A percentile compares a stretch with the other conserved stretches of the same genome.
These are phyloP conservation scores for Stegana nigrithorax DNA, from an alignment of 2,888 invertebrate genomes.

Conservation along the genomic window DNA sequence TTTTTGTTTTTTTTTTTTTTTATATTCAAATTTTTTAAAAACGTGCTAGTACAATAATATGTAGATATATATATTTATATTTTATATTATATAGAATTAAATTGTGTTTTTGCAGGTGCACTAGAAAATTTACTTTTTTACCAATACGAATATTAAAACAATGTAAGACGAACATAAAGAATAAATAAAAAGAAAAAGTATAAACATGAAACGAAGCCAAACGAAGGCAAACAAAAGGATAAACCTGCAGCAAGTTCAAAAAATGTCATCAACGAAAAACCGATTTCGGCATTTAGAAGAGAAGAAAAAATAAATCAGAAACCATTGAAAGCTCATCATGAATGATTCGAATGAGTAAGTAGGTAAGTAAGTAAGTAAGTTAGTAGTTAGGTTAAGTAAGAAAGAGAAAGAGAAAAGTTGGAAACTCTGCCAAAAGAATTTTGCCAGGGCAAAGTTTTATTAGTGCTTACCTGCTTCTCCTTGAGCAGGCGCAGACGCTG, in stretches of 20 bases:
- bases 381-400: too few species aligned
- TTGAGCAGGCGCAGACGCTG: slow-evolving; percentile 83
- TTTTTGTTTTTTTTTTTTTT: not conserved
- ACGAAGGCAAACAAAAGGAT: not conserved
- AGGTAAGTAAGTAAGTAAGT: not conserved
- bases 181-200: not conserved
- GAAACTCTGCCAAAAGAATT: not conserved
- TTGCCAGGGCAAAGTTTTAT: not conserved
- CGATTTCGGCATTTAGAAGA: slow-evolving; percentile 24
- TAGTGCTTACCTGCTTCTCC: slow-evolving; percentile 79
- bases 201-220: not conserved
- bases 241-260: not conserved
- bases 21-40: not conserved
- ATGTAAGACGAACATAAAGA: not conserved
- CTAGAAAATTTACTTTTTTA: slow-evolving; percentile 10
- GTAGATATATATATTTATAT: not conserved
- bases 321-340: slow-evolving; percentile 43
- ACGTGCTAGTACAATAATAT: not conserved
- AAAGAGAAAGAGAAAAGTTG: not conserved
- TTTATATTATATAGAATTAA: not conserved
- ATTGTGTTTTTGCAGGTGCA: slow-evolving; percentile 3
- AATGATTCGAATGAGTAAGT: not conserved
- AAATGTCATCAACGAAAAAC: too few species aligned
- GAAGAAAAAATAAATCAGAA: not conserved
- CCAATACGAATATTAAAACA: not conserved